These are phyloP conservation scores for Channa argus DNA, from an alignment of 2,113 vertebrate genomes.

Conservation along the genomic window DNA sequence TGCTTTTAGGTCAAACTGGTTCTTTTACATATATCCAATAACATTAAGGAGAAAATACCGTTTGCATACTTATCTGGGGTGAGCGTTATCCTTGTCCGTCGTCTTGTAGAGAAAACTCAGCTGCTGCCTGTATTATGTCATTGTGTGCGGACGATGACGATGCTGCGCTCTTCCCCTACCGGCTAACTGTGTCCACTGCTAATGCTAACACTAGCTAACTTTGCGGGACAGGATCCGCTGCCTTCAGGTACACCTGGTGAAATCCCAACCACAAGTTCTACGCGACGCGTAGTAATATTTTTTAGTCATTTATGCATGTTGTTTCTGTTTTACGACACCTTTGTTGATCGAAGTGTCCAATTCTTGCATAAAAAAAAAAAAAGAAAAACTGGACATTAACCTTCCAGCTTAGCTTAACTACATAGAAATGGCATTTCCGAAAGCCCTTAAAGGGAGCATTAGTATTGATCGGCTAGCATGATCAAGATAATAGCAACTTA, in stretches of 20 bases:
- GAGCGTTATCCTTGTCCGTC: not conserved
- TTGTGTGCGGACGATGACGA: constrained; percentile 21
- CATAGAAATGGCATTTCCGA: not conserved
- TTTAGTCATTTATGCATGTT: no score
- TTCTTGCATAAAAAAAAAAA: no score
- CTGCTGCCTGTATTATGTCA: constrained; percentile 20
- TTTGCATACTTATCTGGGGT: constrained; percentile 46
- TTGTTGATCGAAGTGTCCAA: no score
- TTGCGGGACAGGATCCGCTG: constrained; percentile 51
- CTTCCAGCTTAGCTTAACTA: not conserved
- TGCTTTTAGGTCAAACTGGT: constrained; percentile 24
- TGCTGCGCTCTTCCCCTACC: constrained; percentile 49
- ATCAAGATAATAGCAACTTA: not conserved
- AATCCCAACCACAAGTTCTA: accelerated
- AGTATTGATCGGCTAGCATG: constrained; percentile 9
- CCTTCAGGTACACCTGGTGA: constrained; percentile 49
- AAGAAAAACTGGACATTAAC: no score
- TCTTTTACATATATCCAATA: not conserved
- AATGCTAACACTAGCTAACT: constrained; percentile 63
- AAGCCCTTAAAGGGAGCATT: constrained; percentile 23
- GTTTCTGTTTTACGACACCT: no score
- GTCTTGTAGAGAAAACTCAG: not conserved
- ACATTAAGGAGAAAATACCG: not conserved
- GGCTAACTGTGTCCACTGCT: constrained; percentile 42
- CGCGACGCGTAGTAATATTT: no score